Evolutionary conservation across 2,797 vertebrate genomes (phyloP), one percentile per base, ranked within the genome.

Genomic region (Esox lucius): DNA sequence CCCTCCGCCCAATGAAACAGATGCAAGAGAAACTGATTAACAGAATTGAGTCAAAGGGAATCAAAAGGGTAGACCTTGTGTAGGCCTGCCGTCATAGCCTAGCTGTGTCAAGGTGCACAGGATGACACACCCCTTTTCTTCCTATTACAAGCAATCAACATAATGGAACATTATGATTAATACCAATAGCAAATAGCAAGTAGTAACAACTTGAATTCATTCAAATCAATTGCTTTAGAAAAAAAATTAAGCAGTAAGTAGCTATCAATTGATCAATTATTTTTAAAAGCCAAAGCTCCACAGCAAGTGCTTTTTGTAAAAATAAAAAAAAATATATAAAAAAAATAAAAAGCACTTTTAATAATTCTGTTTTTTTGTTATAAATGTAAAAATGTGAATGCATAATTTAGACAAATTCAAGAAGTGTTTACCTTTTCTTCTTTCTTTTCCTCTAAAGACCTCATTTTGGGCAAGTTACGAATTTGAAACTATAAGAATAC

Each of bases 1-100:
- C 95, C 94, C 95, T 93, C 95, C 96, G 87, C 95, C 96, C 95
- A 96, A 91, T 96, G 94, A 97, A 96, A 96, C 95, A 97, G 91
- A 96, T 96, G 97, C 96, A 97, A 96, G 96, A 95, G 95, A 98
- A 97, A 97, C 95, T 93, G 96, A 98, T 98, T 96, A 98, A 98
- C 97, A 99, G 96, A 98, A 98, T 98, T 97, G 94, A 98, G 96
- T 98, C 96, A 98, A 98, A 98, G 96, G 96, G 96, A 98, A 99
- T 98, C 96, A 99, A 96, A 99, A 98, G 96, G 97, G 98, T 98
- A 98, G 97, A 99, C 98, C 97, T 99, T 98, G 96, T 98, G 97
- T 97, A 98, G 97, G 97, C 97, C 97, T 99, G 97, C 97, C 97
- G 97, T 95, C 98, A 98, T 98, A 98, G 97, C 96, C 97, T 98